Evolutionary conservation across 2,113 vertebrate genomes (phyloP).

Genomic region (Pygoscelis antarcticus): DNA sequence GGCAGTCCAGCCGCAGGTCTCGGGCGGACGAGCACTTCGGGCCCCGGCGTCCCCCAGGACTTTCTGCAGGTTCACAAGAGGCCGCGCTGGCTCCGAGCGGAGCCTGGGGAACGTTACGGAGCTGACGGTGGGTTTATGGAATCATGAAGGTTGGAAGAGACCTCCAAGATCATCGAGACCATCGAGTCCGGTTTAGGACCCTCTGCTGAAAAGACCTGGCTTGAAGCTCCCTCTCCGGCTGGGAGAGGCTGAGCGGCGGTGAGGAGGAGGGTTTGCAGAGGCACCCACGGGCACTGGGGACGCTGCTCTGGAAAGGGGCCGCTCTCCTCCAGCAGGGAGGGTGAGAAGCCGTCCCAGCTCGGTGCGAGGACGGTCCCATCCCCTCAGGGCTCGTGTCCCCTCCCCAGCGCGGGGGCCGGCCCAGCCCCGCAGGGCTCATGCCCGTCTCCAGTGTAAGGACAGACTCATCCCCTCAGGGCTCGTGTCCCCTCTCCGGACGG

Average conservation of each 20-base stretch:
- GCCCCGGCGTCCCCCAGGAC: fast-evolving
- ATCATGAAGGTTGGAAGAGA: no score
- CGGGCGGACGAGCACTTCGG: fast-evolving
- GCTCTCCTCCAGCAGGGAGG: neutral
- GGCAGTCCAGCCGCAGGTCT: neutral
- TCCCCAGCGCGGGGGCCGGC: neutral
- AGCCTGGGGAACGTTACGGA: neutral
- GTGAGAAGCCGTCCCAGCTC: neutral
- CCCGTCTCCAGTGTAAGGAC: neutral
- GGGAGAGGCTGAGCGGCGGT: fast-evolving
- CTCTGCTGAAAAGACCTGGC: neutral
- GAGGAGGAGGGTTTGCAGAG: neutral
- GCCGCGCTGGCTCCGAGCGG: neutral
- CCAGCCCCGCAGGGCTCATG: no score
- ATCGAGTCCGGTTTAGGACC: neutral
- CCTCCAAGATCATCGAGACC: no score
- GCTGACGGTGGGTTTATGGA: neutral
- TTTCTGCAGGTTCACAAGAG: neutral
- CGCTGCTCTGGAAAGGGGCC: neutral
- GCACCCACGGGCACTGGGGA: neutral
- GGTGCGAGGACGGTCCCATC: fast-evolving
- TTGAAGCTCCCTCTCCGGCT: neutral
- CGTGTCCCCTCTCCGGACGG: neutral
- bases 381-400: no score
- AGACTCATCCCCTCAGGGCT: no score